Evolutionary conservation across 2,888 invertebrate genomes (phyloP).

Genomic region (Synanthedon vespiformis): DNA sequence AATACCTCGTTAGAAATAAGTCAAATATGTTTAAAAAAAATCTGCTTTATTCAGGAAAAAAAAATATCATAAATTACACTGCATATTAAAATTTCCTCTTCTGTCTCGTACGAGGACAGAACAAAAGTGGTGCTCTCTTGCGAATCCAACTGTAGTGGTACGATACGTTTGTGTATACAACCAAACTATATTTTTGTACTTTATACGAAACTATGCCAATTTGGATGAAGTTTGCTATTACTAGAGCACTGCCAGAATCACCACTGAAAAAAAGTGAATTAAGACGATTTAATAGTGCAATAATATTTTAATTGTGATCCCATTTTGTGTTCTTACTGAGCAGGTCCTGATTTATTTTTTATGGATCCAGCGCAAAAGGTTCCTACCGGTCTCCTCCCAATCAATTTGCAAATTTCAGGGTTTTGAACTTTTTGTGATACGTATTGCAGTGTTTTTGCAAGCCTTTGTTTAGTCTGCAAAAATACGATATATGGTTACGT

Average conservation of each 20-base stretch:
- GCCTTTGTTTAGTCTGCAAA: background rate
- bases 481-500: too few relatives aligned
- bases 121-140: background rate
- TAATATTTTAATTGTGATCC: too few relatives aligned
- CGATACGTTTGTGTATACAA: slow-evolving; percentile 6
- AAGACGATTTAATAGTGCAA: too few relatives aligned
- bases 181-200: slow-evolving; percentile 2
- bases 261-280: slow-evolving; percentile 19
- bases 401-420: background rate
- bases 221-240: slow-evolving; percentile 22
- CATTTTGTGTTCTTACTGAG: background rate
- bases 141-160: background rate
- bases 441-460: background rate
- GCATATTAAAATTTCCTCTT: background rate
- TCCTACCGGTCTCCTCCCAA: background rate
- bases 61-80: too few relatives aligned
- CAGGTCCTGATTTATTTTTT: background rate
- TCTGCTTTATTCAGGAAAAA: too few relatives aligned
- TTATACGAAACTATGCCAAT: slow-evolving; percentile 34
- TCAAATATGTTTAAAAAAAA: too few relatives aligned
- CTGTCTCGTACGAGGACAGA: background rate
- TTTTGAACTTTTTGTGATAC: background rate
- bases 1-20: too few relatives aligned
- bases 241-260: slow-evolving; percentile 32
- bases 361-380: background rate